phyloP scores from a whole-genome alignment of 2,113 vertebrate species.

The Cinclus cinclus region DNA sequence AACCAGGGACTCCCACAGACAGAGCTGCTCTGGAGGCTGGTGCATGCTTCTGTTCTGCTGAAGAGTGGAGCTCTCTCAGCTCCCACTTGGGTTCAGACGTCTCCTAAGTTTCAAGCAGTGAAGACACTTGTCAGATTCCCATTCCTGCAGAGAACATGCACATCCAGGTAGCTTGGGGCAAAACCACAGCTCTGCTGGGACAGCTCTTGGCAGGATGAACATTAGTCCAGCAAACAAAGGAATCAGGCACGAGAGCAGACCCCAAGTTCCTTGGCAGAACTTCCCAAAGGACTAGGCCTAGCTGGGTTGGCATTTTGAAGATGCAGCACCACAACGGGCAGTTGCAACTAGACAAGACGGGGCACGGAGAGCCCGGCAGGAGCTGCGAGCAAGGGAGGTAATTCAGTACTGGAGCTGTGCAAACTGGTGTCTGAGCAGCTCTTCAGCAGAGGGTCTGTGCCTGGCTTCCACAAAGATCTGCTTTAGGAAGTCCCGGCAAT shows the following conservation, averaged over 20 bases:
- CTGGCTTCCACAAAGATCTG: slow-evolving; percentile 95
- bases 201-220: slow-evolving; percentile 13
- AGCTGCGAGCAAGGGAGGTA: slow-evolving; percentile 51
- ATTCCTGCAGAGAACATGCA: not conserved
- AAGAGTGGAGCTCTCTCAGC: not conserved
- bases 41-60: not conserved
- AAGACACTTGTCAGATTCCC: not conserved
- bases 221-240: slow-evolving; percentile 29
- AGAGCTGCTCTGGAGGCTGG: not conserved
- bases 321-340: slow-evolving; percentile 40
- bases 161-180: not conserved
- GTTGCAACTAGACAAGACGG: not conserved
- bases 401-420: slow-evolving; percentile 91
- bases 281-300: slow-evolving; percentile 13
- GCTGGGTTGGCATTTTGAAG: slow-evolving; percentile 49
- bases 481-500: slow-evolving; percentile 88
- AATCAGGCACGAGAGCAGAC: slow-evolving; percentile 52
- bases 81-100: not conserved
- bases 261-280: slow-evolving; percentile 8
- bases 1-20: not conserved
- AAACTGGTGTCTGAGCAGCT: slow-evolving; percentile 93
- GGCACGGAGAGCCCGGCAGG: not conserved
- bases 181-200: not conserved
- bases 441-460: slow-evolving; percentile 91
- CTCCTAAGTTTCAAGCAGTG: not conserved